Evolutionary conservation across 2,113 vertebrate species (phyloP), one percentile per base, ranked within the genome.

Genomic region (Salvator merianae): DNA sequence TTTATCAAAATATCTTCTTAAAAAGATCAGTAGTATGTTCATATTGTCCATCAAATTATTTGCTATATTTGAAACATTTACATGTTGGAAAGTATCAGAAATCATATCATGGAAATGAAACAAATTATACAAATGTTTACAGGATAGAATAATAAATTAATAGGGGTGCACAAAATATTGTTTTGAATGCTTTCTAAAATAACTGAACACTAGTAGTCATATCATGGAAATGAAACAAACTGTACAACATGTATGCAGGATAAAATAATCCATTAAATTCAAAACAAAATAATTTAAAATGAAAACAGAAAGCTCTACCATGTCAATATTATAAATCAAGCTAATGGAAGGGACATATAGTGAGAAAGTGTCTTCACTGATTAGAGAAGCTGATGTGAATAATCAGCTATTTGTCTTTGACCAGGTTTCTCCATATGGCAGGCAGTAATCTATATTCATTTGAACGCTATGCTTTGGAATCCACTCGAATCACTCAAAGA

Each of bases 311-410:
- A 12, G 14, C 40, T 65, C 68, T 74, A 34, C 65, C 13, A 9
- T 22, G 30, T 65, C 84, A 81, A 55, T 79, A 1, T 2, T 9
- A 86, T 32, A n/a, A 87, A 88, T 80, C 72, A 76, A 28, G 30
- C 6, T 81, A 36, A 63, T 81, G 47, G 32, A 78, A 53, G 1
- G 26, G 7, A 7, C 43, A 43, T 9, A 28, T 28, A 79, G 16
- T 43, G 28, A 59, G 47, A 82, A 83, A 75, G 14, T 20, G 78
- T n/a, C 13, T 77, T 70, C 3, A 36, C 16, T 0, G 24, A n/a
- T 28, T n/a, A 18, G 38, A 75, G 28, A 20, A 53, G 43, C 18
- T 50, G 73, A 3, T 32, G 14, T 66, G 65, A 40, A 12, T 6
- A 55, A 53, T 78, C 26, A 36, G 79, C 59, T 0, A 65, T 71